A percentile compares a stretch with the other conserved stretches of the same genome.
Evolutionary conservation across 2,797 vertebrate species (phyloP).

Genomic region (Sebastes jordani): DNA sequence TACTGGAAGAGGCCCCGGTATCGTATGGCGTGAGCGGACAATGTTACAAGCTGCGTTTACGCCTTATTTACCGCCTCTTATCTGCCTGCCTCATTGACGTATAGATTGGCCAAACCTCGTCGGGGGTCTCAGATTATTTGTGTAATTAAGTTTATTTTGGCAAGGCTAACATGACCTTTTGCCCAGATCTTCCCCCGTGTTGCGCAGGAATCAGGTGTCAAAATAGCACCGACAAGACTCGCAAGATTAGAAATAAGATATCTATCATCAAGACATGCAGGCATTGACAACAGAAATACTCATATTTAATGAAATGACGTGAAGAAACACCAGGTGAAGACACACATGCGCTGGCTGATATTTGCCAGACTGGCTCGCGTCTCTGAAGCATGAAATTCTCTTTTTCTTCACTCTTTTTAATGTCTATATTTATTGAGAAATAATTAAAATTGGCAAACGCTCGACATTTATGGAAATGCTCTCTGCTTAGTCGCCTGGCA

Average conservation of each 20-base stretch:
- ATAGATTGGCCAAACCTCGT: conserved; percentile 73
- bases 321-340: neutral
- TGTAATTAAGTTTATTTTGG: conserved; percentile 78
- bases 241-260: neutral
- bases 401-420: neutral
- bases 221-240: conserved; percentile 1
- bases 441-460: neutral
- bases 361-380: neutral
- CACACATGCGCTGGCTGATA: neutral
- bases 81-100: conserved; percentile 66
- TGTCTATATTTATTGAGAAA: neutral
- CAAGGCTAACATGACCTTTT: conserved; percentile 62
- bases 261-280: neutral
- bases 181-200: conserved; percentile 15
- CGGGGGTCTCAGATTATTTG: conserved; percentile 72
- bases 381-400: neutral
- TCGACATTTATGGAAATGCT: neutral
- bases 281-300: neutral
- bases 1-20: conserved; percentile 72
- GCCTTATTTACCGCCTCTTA: conserved; percentile 65
- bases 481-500: too few relatives aligned
- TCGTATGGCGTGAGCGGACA: conserved; percentile 66
- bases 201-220: conserved; percentile 21
- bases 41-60: conserved; percentile 74
- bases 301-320: neutral